Conservation (phyloP, 1,140 invertebrate species). For the Drepana arcuata region DNA sequence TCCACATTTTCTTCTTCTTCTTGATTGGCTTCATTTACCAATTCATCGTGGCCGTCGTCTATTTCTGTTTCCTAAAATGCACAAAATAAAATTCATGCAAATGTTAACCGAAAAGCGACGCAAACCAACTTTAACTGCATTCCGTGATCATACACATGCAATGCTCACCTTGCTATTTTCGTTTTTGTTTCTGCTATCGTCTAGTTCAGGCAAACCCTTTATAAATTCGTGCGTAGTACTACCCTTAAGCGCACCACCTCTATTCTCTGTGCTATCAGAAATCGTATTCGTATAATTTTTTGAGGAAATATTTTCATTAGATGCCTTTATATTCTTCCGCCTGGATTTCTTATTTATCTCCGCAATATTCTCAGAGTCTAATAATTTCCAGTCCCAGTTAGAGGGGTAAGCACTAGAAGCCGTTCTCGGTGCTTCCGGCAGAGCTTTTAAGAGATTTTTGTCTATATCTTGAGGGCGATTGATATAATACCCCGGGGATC, state of each 20-base stretch:
- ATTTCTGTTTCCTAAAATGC: conserved; percentile 48
- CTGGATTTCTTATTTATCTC: conserved; percentile 56
- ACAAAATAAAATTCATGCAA: conserved; percentile 63
- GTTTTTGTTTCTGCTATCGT: conserved; percentile 34
- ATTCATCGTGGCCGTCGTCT: conserved; percentile 8
- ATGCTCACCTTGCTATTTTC: conserved; percentile 41
- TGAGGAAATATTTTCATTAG: conserved; percentile 63
- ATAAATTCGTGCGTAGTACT: conserved; percentile 62
- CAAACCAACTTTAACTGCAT: conserved; percentile 48
- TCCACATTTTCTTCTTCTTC: conserved; percentile 16
- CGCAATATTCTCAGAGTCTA: conserved; percentile 65
- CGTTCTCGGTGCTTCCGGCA: conserved; percentile 86
- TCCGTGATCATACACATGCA: conserved; percentile 34
- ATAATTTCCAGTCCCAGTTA: conserved; percentile 82
- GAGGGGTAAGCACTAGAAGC: conserved; percentile 77
- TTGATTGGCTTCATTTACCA: conserved; percentile 3
- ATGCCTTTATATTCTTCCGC: conserved; percentile 53
- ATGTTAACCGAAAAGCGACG: conserved; percentile 55
- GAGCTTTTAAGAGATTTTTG: conserved; percentile 74
- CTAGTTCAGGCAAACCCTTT: conserved; percentile 52
- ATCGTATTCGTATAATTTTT: conserved; percentile 49
- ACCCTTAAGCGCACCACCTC: conserved; percentile 44
- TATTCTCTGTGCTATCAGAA: conserved; percentile 43
- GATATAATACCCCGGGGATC: conserved; percentile 84
- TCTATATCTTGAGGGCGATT: conserved; percentile 83